Evolutionary conservation across 2,888 invertebrate genomes (phyloP).

Genomic region (Petrolisthes manimaculis): DNA sequence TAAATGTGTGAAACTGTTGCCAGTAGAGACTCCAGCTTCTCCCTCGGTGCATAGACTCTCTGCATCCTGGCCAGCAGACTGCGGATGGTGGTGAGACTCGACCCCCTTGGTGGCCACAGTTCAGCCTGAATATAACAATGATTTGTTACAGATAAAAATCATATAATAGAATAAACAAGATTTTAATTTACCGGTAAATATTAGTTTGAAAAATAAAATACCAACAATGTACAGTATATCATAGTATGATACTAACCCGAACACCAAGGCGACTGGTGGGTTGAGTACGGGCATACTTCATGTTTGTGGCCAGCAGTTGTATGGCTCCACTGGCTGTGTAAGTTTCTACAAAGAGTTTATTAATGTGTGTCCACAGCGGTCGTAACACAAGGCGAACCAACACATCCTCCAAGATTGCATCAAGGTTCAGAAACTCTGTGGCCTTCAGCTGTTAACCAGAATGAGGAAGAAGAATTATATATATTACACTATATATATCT

Average conservation of each 20-base stretch:
- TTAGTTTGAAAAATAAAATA: no score
- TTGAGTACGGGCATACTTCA: slow-evolving; percentile 59
- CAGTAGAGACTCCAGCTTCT: slow-evolving; percentile 92
- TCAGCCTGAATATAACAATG: slow-evolving; percentile 30
- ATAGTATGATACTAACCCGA: slow-evolving; percentile 41
- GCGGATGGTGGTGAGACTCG: slow-evolving; percentile 49
- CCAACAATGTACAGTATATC: no score
- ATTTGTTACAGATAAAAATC: background rate
- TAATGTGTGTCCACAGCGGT: slow-evolving; percentile 72
- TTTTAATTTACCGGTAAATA: background rate
- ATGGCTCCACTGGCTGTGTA: slow-evolving; percentile 59
- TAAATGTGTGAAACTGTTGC: slow-evolving; percentile 88
- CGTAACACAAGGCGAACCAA: slow-evolving; percentile 91
- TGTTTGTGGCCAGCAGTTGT: slow-evolving; percentile 63
- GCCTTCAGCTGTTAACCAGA: slow-evolving; percentile 56
- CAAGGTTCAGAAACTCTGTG: slow-evolving; percentile 77
- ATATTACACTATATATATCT: background rate
- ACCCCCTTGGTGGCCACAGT: slow-evolving; percentile 58
- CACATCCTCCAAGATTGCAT: slow-evolving; percentile 93
- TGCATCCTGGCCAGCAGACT: slow-evolving; percentile 63
- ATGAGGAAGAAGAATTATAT: background rate
- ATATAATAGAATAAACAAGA: background rate
- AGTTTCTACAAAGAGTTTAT: slow-evolving; percentile 61
- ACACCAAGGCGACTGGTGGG: slow-evolving; percentile 54
- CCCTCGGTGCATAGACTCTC: slow-evolving; percentile 70